These are phyloP conservation scores for Heliconius nattereri DNA, from an alignment of 1,140 invertebrate genomes.

Conservation along the genomic window DNA sequence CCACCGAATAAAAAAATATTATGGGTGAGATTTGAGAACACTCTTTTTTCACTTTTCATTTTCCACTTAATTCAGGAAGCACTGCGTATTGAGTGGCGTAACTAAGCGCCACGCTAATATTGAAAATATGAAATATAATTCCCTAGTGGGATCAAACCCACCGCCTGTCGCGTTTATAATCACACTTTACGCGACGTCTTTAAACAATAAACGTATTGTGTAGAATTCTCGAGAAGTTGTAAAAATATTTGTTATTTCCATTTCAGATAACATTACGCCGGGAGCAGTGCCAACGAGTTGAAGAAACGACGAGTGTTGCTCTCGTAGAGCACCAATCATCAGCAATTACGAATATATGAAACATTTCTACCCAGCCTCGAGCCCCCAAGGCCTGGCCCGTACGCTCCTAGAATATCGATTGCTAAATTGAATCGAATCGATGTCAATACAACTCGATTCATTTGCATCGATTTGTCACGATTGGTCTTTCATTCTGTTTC, in stretches of 20 bases:
- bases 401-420: constrained; percentile 46
- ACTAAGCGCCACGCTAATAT: too few species aligned
- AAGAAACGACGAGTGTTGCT: constrained; percentile 28
- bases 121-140: too few species aligned
- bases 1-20: too few species aligned
- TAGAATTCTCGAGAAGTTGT: not conserved
- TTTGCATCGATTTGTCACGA: constrained; percentile 57
- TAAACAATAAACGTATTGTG: not conserved
- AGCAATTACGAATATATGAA: constrained; percentile 5
- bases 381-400: constrained; percentile 31
- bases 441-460: constrained; percentile 40
- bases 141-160: too few species aligned
- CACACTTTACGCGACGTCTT: not conserved
- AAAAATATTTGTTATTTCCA: not conserved
- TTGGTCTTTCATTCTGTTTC: constrained; percentile 20
- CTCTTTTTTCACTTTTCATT: too few species aligned
- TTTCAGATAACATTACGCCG: constrained; percentile 75
- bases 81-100: too few species aligned
- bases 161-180: too few species aligned
- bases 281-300: constrained; percentile 50
- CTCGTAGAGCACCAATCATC: constrained; percentile 6
- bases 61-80: too few species aligned
- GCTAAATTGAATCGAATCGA: constrained; percentile 53
- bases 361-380: constrained; percentile 16
- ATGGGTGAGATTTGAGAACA: too few species aligned